Percentiles rank a stretch among this genome's conserved stretches.
Conservation (phyloP, 2,113 vertebrate species). For the Mystacornis crossleyi region DNA sequence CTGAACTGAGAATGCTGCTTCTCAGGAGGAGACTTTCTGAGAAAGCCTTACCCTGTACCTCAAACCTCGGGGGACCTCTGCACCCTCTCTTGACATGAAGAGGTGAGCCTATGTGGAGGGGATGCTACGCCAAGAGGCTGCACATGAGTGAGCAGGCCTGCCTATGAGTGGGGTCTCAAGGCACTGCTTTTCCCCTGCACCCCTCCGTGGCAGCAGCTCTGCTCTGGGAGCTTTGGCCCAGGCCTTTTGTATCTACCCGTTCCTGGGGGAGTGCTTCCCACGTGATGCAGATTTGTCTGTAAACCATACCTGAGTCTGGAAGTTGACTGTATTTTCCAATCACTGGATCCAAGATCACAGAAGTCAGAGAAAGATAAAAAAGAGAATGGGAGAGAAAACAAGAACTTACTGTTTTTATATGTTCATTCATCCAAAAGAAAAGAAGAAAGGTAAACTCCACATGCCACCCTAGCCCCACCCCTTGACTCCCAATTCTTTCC, state of each 20-base stretch:
- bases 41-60: background rate
- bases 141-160: background rate
- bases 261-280: background rate
- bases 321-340: conserved; percentile 97
- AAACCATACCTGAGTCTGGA: conserved; percentile 87
- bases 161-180: rapidly evolving
- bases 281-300: rapidly evolving
- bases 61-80: background rate
- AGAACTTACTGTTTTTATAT: background rate
- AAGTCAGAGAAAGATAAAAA: background rate
- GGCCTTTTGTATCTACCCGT: rapidly evolving
- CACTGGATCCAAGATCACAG: conserved; percentile 76
- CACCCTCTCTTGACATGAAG: background rate
- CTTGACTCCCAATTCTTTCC: background rate
- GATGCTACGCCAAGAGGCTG: background rate
- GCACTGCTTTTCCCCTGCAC: background rate
- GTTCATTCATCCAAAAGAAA: background rate
- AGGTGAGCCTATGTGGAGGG: background rate
- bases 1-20: background rate
- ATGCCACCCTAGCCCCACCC: background rate
- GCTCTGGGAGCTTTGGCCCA: background rate
- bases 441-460: background rate
- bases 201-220: background rate
- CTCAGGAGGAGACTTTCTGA: background rate
- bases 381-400: background rate